Evolutionary conservation across 2,888 invertebrate species (phyloP), one percentile per base, ranked within the genome.

Genomic region (Sericinus montela): DNA sequence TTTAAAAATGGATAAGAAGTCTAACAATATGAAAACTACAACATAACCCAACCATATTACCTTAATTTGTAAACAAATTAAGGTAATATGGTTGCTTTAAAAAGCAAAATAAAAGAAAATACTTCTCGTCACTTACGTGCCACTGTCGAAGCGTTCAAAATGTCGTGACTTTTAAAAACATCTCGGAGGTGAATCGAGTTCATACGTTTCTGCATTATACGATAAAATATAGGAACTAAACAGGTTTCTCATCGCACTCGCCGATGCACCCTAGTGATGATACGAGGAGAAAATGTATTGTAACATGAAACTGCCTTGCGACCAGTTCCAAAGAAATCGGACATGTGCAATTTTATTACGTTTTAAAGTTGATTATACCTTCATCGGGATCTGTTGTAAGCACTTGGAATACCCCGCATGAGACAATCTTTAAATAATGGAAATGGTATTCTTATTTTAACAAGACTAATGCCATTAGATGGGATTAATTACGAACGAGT

Each of bases 121-220:
- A 5, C 1, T 25, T 25, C 8, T 39, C 28, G n/a, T 9, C 1
- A 32, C 5, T 11, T 5, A 11, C 32, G n/a, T 1, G 8, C 15
- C 15, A 15, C 9, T 35, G 35, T 23, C 37, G n/a, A 23, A 37
- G 28, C 28, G 14, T 15, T 16, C 28, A 41, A 47, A 25, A 47
- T 47, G 47, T 41, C 47, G 35, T 47, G 47, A 48, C 48, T 49
- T 49, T 49, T 34, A 39, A 29, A n/a, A 49, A 49, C 42, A 35
- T 40, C 32, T 45, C 40, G 40, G 45, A 49, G 49, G 49, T 49
- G 49, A 49, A 45, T 44, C 49, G 45, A 40, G 44, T 44, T 44
- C 28, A 28, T 19, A 35, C 40, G 40, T 40, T 48, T 48, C 48
- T 49, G 40, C 44, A 36, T 40, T 49, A 39, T 35, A 35, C 29